Evolutionary conservation across 2,888 invertebrate species (phyloP).

Genomic region (Ichneumoninae sp.): DNA sequence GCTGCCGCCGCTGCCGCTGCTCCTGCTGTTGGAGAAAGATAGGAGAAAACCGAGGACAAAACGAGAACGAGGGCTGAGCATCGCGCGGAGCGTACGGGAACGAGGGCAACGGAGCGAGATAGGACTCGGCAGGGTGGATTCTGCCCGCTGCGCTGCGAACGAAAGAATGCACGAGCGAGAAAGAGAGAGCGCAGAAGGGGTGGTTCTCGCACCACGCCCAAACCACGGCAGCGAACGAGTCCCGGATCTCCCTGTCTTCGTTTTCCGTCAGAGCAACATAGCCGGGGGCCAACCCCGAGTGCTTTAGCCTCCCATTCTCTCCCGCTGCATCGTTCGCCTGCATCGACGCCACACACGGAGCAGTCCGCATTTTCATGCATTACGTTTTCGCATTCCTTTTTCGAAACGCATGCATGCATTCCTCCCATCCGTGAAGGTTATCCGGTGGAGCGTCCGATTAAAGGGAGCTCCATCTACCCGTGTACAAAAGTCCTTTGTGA

Average conservation of each 20-base stretch:
- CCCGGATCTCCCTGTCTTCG: conserved; percentile 73
- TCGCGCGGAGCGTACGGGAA: conserved; percentile 47
- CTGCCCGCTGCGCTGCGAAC: conserved; percentile 27
- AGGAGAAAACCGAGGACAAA: conserved; percentile 58
- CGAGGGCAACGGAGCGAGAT: conserved; percentile 55
- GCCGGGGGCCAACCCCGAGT: conserved; percentile 36
- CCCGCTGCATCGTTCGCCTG: conserved; percentile 52
- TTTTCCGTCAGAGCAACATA: conserved; percentile 59
- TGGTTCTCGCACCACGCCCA: conserved; percentile 82
- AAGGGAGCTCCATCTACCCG: background rate
- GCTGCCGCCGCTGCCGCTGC: conserved; percentile 41
- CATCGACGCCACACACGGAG: conserved; percentile 37
- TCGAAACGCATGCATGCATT: conserved; percentile 71
- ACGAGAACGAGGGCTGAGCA: conserved; percentile 67
- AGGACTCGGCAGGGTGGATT: conserved; percentile 48
- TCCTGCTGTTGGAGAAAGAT: conserved; percentile 17
- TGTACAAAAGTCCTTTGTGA: background rate
- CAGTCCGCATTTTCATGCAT: conserved; percentile 81
- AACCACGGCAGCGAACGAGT: conserved; percentile 78
- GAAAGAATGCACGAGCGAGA: conserved; percentile 52
- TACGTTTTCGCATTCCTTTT: conserved; percentile 79
- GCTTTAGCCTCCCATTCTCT: conserved; percentile 60
- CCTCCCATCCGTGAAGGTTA: conserved; percentile 51
- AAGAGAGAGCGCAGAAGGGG: conserved; percentile 45
- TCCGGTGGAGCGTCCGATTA: conserved; percentile 11